phyloP scores from a whole-genome alignment of 1,140 invertebrate species.

The Oreohelix idahoensis region DNA sequence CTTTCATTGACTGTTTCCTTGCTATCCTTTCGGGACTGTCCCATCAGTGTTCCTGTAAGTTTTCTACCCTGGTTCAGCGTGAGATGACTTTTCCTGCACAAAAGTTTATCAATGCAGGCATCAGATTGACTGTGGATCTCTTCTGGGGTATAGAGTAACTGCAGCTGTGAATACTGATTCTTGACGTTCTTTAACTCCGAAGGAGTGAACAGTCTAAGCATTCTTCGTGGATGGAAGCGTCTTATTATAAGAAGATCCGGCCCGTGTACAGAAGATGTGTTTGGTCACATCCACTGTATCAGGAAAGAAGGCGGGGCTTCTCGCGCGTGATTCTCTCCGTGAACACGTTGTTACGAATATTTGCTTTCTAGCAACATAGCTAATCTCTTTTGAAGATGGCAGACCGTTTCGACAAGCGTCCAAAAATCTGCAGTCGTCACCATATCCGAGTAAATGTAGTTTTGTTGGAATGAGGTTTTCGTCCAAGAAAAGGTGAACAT shows the following conservation, averaged over 20 bases:
- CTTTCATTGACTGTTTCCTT: too few species aligned
- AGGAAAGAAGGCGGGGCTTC: not conserved
- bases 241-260: not conserved
- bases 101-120: not conserved
- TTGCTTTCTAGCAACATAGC: slow-evolving; percentile 7
- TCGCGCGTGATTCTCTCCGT: not conserved
- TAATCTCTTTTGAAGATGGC: slow-evolving; percentile 20
- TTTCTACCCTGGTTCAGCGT: not conserved
- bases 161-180: not conserved
- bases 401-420: not conserved
- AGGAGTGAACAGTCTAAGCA: not conserved
- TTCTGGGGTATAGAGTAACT: not conserved
- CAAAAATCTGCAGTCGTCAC: not conserved
- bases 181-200: not conserved
- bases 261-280: not conserved
- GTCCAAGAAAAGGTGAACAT: slow-evolving; percentile 1
- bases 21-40: too few species aligned
- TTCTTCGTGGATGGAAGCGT: not conserved
- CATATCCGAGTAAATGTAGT: not conserved
- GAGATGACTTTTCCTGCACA: not conserved
- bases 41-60: too few species aligned
- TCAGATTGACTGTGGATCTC: not conserved
- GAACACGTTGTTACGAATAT: slow-evolving; percentile 16
- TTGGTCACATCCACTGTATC: not conserved
- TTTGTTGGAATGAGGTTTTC: not conserved